Percentiles rank a stretch among this genome's conserved stretches.
Evolutionary conservation across 2,888 invertebrate genomes (phyloP).

Genomic region (Drosophila suboccidentalis): DNA sequence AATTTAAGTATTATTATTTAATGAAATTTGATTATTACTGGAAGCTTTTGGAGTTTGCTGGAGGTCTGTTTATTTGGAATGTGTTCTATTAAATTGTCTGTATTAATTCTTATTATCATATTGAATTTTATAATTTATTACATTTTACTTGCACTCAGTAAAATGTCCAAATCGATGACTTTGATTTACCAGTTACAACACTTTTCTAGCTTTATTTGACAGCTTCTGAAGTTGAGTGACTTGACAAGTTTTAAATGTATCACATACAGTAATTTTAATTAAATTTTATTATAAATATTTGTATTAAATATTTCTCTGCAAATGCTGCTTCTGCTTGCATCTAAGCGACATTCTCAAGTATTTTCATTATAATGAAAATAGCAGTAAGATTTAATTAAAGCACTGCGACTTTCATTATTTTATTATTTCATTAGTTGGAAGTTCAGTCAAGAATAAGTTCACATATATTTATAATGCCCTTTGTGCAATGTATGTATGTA

Average conservation of each 20-base stretch:
- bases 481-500: neutral
- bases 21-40: neutral
- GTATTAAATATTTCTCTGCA: neutral
- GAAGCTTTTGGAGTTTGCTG: neutral
- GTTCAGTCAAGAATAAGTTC: slow-evolving; percentile 3
- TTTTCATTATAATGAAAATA: neutral
- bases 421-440: slow-evolving; percentile 9
- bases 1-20: neutral
- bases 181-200: neutral
- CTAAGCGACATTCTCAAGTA: neutral
- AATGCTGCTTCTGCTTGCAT: neutral
- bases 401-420: neutral
- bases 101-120: neutral
- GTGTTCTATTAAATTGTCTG: too few species aligned
- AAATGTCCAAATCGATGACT: neutral
- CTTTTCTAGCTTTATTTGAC: slow-evolving; percentile 3
- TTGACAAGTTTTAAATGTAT: neutral
- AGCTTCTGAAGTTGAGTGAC: neutral
- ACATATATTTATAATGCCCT: neutral
- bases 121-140: neutral
- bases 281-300: slow-evolving; percentile 1
- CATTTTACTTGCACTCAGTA: neutral
- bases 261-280: neutral
- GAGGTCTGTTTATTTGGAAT: too few species aligned
- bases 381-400: neutral